Conservation (phyloP, 2,113 vertebrate species). For the Balaenoptera acutorostrata region DNA sequence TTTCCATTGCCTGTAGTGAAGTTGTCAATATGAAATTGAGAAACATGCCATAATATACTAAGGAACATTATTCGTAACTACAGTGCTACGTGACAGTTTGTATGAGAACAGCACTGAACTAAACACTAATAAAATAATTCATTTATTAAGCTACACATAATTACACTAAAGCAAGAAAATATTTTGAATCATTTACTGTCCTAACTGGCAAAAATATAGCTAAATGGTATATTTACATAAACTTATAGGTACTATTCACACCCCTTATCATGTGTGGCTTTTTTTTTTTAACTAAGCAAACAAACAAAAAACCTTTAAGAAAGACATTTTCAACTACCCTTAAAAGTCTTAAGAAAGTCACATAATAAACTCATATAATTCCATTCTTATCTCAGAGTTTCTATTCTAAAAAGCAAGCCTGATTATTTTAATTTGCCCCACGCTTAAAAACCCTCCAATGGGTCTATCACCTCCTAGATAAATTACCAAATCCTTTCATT, state of each 20-base stretch:
- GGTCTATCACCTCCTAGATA: background rate
- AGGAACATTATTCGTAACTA: background rate
- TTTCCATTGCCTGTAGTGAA: background rate
- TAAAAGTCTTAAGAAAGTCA: background rate
- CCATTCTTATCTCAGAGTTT: background rate
- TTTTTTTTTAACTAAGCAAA: background rate
- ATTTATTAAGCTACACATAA: background rate
- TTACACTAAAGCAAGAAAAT: slow-evolving; percentile 1
- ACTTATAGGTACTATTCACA: background rate
- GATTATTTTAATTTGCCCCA: background rate
- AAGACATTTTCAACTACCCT: background rate
- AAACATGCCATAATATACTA: background rate
- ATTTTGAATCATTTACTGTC: background rate
- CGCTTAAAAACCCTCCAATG: background rate
- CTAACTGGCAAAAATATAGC: background rate
- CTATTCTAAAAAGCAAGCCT: background rate
- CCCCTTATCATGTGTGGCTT: background rate
- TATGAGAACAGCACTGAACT: background rate
- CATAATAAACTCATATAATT: slow-evolving; percentile 1
- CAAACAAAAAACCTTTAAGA: background rate
- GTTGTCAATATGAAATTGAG: background rate
- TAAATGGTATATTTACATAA: background rate
- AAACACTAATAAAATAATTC: background rate
- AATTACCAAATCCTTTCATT: background rate
- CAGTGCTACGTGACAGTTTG: background rate